Percentiles rank a stretch among this genome's conserved stretches.
These are phyloP conservation scores for Cepaea hortensis DNA, from an alignment of 2,888 invertebrate genomes.

Conservation along the genomic window DNA sequence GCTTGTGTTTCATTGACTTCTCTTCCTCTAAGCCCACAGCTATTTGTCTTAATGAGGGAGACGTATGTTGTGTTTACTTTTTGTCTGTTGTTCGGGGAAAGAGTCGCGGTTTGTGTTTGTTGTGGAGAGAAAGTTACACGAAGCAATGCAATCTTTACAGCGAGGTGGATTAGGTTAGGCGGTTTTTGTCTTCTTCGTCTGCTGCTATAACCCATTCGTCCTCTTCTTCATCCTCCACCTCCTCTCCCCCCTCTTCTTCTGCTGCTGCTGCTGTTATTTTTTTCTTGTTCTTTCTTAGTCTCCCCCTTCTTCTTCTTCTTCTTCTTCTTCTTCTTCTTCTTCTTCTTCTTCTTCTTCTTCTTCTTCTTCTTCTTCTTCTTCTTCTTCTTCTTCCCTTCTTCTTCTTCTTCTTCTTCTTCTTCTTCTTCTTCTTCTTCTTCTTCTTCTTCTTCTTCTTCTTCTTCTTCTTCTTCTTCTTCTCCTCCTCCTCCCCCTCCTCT, in stretches of 20 bases:
- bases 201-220: not conserved
- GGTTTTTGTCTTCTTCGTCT: not conserved
- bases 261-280: not conserved
- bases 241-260: not conserved
- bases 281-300: not conserved
- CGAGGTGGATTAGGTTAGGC: too few relatives aligned
- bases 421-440: not conserved
- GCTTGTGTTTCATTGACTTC: too few relatives aligned
- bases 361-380: constrained; percentile 7
- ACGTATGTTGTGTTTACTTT: too few relatives aligned
- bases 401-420: not conserved
- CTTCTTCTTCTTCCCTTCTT: not conserved
- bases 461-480: constrained; percentile 1
- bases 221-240: not conserved
- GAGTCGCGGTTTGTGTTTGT: too few relatives aligned
- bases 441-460: not conserved
- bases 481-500: not conserved
- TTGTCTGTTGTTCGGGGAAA: too few relatives aligned
- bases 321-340: too few relatives aligned
- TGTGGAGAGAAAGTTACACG: too few relatives aligned
- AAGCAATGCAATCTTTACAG: too few relatives aligned
- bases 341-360: too few relatives aligned
- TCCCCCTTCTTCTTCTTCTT: not conserved
- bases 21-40: too few relatives aligned
- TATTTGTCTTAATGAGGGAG: too few relatives aligned